Evolutionary conservation across 2,113 vertebrate genomes (phyloP).

Genomic region (Trochalopteron elliotii): DNA sequence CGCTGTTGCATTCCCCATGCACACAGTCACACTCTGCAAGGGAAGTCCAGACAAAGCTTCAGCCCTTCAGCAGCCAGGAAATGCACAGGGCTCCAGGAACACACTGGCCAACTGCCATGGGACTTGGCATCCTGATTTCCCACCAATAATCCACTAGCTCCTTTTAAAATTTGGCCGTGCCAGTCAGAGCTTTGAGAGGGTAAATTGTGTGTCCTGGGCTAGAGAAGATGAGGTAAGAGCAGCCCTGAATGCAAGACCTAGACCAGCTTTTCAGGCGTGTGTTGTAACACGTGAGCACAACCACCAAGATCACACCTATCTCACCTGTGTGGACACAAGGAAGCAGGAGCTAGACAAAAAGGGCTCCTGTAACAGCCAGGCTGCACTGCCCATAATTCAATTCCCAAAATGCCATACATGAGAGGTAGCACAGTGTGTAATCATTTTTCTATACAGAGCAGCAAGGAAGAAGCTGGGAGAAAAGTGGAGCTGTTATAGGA

Average conservation of each 20-base stretch:
- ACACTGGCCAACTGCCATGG: neutral
- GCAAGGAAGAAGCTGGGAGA: neutral
- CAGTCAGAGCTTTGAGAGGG: neutral
- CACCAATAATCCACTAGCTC: neutral
- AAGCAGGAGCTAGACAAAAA: neutral
- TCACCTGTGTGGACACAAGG: neutral
- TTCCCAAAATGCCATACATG: neutral
- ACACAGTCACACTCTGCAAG: slow-evolving; percentile 85
- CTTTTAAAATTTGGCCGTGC: neutral
- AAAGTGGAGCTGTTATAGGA: neutral
- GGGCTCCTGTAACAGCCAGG: neutral
- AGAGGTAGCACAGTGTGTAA: neutral
- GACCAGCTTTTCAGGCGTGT: neutral
- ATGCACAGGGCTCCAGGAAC: neutral
- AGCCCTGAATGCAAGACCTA: neutral
- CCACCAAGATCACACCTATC: neutral
- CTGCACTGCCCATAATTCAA: neutral
- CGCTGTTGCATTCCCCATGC: slow-evolving; percentile 80
- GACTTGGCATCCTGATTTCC: neutral
- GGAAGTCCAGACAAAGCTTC: neutral
- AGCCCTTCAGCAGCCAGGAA: neutral
- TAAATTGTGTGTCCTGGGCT: neutral
- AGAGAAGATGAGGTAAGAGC: neutral
- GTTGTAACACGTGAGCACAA: neutral
- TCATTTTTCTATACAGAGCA: neutral